These are phyloP conservation scores for Leiothrix lutea DNA, from an alignment of 2,113 vertebrate genomes.

Conservation along the genomic window DNA sequence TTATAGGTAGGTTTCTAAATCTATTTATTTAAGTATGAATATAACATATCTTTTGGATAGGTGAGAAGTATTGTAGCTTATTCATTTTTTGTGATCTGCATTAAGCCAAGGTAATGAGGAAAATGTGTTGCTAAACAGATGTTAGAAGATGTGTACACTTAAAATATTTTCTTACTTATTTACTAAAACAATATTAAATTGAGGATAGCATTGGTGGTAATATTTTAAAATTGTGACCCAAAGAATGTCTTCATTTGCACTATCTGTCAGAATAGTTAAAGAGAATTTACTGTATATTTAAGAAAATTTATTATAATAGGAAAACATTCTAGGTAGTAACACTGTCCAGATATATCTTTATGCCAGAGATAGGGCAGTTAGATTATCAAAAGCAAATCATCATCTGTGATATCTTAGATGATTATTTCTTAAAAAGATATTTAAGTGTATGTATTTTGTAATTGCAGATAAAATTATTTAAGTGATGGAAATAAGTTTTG, in stretches of 20 bases:
- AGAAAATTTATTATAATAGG: constrained; percentile 59
- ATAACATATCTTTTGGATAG: constrained; percentile 55
- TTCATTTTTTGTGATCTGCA: constrained; percentile 43
- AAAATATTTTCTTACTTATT: constrained; percentile 69
- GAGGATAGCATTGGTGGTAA: constrained; percentile 8
- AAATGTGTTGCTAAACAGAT: constrained; percentile 5
- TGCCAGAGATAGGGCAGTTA: constrained; percentile 37
- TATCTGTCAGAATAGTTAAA: constrained; percentile 70
- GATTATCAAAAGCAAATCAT: constrained; percentile 40
- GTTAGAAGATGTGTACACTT: constrained; percentile 53
- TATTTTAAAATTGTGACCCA: constrained; percentile 73
- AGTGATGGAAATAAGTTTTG: constrained; percentile 46
- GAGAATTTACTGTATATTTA: constrained; percentile 72
- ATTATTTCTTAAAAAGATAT: constrained; percentile 62
- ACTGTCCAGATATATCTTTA: constrained; percentile 56
- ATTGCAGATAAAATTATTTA: constrained; percentile 65
- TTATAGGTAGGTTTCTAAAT: constrained; percentile 50
- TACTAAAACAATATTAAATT: constrained; percentile 55
- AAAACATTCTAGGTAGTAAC: constrained; percentile 59
- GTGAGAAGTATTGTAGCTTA: constrained; percentile 41
- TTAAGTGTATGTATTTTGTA: constrained; percentile 74
- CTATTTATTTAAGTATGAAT: constrained; percentile 73
- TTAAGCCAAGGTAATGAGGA: constrained; percentile 24
- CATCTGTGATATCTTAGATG: constrained; percentile 29
- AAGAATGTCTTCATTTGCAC: constrained; percentile 86